Evolutionary conservation across 2,797 vertebrate species (phyloP), one percentile per base, ranked within the genome.

Genomic region (Cyclura pinguis): DNA sequence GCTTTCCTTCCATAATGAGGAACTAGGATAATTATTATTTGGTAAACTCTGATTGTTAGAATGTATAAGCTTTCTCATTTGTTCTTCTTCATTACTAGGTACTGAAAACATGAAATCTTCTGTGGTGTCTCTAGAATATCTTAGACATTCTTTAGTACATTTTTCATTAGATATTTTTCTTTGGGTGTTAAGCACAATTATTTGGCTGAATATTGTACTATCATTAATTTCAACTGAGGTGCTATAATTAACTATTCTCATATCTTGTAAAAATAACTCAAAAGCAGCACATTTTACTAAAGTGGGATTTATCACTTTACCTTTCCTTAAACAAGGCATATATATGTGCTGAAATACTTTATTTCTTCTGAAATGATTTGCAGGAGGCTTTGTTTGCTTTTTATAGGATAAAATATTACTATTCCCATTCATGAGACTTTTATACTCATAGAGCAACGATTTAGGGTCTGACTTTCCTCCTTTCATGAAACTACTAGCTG

Each of bases 401-500:
- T 81, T 92, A 84, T 5, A 89, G 67, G 57, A 80, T 80, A 93
- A 93, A 90, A 83, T 8, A 9, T 3, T 32, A 24, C 57, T 50
- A 55, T 94, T 35, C 77, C 89, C 72, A 80, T 0, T 85, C 52
- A 80, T 0, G 78, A 35, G 59, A 29, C 76, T 83, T 84, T 85
- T 90, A 73, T 84, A 89, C 22, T 59, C 87, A 84, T 7, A 81
- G n/a, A 91, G 85, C 88, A 94, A 88, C 72, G 42, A 95, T 93
- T 13, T 1, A 80, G 89, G 32, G 35, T 83, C 88, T 85, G 42
- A 85, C 91, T 89, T 94, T 18, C 80, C 67, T n/a, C 84, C 27
- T 77, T 94, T 81, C 7, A 86, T 57, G n/a, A 88, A 95, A 94
- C 92, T 24, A 80, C 29, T 42, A 78, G 7, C 50, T 93, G 93